A percentile compares a stretch with the other conserved stretches of the same genome.
Conservation (phyloP, 2,888 invertebrate species). For the Protodeltote pygarga region DNA sequence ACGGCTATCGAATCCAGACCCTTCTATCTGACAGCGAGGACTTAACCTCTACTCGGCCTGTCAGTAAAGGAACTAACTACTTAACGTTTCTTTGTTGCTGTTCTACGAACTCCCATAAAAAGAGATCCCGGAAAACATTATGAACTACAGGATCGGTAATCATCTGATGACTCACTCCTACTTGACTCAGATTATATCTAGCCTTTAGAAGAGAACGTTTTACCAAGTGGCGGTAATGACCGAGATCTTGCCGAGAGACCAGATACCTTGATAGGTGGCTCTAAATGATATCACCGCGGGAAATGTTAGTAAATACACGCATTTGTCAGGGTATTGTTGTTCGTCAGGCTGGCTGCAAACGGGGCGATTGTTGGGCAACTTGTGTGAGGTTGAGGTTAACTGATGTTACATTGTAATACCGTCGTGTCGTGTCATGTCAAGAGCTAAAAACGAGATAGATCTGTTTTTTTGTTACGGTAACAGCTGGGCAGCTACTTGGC, state of each 20-base stretch:
- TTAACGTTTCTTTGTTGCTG: too few species aligned
- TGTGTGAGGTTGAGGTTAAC: not conserved
- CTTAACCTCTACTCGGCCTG: too few species aligned
- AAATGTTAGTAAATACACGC: constrained; percentile 57
- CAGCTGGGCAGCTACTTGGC: too few species aligned
- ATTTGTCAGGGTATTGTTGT: constrained; percentile 41
- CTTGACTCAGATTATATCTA: constrained; percentile 9
- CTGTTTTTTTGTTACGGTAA: too few species aligned
- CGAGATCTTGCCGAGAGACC: constrained; percentile 28
- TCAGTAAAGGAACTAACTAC: too few species aligned
- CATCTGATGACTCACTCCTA: constrained; percentile 22
- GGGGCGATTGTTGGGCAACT: not conserved
- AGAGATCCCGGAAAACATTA: too few species aligned
- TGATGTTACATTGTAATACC: not conserved
- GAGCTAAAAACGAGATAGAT: not conserved
- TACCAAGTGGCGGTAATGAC: constrained; percentile 39
- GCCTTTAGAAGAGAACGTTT: constrained; percentile 22
- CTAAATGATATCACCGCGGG: constrained; percentile 56
- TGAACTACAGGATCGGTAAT: too few species aligned
- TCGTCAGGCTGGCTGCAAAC: constrained; percentile 16
- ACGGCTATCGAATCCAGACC: too few species aligned
- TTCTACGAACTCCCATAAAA: too few species aligned
- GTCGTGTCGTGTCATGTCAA: too few species aligned
- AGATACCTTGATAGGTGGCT: constrained; percentile 25
- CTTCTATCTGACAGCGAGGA: too few species aligned